Conservation (phyloP, 2,797 vertebrate species). For the Fringilla coelebs region DNA sequence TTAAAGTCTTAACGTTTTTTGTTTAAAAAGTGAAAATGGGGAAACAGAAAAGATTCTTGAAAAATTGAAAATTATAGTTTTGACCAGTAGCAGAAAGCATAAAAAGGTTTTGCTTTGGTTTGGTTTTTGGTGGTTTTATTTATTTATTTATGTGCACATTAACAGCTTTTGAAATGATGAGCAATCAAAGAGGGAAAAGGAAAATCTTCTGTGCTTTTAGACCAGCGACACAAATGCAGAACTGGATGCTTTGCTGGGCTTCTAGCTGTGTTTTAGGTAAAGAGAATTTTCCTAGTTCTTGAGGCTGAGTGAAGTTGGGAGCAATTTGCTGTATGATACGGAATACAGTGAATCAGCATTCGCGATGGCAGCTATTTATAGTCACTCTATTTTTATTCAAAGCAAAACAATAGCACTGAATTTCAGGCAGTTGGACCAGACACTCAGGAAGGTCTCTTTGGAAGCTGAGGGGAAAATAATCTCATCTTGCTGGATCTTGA, state of each 20-base stretch:
- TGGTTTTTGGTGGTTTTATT: background rate
- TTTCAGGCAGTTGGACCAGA: conserved; percentile 37
- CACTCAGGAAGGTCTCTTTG: background rate
- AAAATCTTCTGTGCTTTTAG: background rate
- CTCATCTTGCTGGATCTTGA: background rate
- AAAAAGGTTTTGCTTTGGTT: background rate
- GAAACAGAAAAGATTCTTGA: background rate
- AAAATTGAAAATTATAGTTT: background rate
- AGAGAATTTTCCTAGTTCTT: background rate
- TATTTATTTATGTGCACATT: background rate
- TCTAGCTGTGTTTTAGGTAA: background rate
- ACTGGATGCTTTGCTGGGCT: background rate
- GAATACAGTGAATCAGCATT: conserved; percentile 54
- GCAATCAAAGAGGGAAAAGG: background rate
- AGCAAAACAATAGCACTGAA: conserved; percentile 46
- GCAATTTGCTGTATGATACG: background rate
- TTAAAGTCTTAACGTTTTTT: accelerated
- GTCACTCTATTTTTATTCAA: conserved; percentile 45
- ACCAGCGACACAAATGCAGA: background rate
- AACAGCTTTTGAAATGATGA: background rate
- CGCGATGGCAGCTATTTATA: conserved; percentile 9
- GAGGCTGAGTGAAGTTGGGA: background rate
- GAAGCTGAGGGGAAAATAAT: background rate
- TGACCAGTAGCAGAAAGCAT: background rate
- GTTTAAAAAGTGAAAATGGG: background rate